Base-by-base conservation (phyloP, 2,113 vertebrate genomes). In the Mastomys coucha region DNA sequence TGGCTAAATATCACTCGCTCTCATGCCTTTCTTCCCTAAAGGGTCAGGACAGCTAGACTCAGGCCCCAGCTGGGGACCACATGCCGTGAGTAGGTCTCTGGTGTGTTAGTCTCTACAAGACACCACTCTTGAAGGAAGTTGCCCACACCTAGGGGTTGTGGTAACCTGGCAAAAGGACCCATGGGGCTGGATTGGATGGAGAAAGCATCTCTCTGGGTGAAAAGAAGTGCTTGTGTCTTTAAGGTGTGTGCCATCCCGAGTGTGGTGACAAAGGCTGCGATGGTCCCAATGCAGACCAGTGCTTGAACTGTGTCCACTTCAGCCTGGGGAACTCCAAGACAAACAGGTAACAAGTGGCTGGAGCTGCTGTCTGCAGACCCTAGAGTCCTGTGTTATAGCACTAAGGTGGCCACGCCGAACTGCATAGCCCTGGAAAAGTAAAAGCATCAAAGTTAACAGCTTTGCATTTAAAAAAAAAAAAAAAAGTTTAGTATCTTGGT, bases 261-360 rank as follows among this genome's bases (percentile, higher is more conserved):
- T 99, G 99, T 19, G 99, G 99, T 1, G 98, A 99, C 98, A 99
- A 99, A 97, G 99, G 99, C 97, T 99, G 99, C 0, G 99, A 99
- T 0, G 99, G 99, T 28, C 99, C 99, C 67, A 98, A 97, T 0
- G 98, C 99, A 0, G 99, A 99, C 92, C 99, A 99, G 96, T 99
- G 99, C 95, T 98, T 99, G 97, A 99, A 99, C 98, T 99, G 99
- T 75, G 94, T 99, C 98, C 99, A 99, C 98, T 99, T 99, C 98
- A 99, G 99, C 97, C 98, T 99, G 91, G 99, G 99, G 91, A 99
- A 89, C 20, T 0, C 98, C 95, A 99, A 99, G 98, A 98, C 98
- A 0, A 98, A 98, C 98, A 99, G 99, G 99, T 99, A 98, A 98
- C 19, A 13, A 98, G 98, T 19, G 22, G 24, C 39, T 20, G 36